These are phyloP conservation scores for Mesocricetus auratus DNA, from an alignment of 2,113 vertebrate genomes.

Conservation along the genomic window DNA sequence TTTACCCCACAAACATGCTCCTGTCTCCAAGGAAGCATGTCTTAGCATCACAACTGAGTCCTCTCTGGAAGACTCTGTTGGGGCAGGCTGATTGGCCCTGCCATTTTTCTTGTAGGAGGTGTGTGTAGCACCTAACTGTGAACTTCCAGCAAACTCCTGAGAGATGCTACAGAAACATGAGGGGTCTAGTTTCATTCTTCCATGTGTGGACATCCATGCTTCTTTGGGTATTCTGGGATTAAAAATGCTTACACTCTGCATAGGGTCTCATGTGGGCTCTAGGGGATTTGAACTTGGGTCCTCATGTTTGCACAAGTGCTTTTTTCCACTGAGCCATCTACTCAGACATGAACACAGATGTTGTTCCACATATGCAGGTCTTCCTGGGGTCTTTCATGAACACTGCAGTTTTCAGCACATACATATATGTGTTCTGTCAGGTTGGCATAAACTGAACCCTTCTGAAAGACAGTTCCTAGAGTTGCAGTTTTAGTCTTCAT, in stretches of 20 bases:
- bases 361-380: background rate
- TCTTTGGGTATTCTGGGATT: background rate
- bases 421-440: background rate
- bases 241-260: background rate
- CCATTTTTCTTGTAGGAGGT: background rate
- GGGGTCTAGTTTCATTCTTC: background rate
- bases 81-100: too few species aligned
- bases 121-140: background rate
- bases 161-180: background rate
- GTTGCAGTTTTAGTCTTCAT: too few species aligned
- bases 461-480: background rate
- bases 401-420: background rate
- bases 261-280: too few species aligned
- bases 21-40: background rate
- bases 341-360: background rate
- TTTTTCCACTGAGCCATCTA: background rate
- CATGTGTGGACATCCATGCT: background rate
- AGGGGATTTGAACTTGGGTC: too few species aligned
- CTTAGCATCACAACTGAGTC: background rate
- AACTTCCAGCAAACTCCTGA: background rate
- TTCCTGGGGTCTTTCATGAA: background rate
- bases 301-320: background rate
- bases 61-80: background rate
- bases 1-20: background rate
- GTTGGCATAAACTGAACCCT: background rate